phyloP scores from a whole-genome alignment of 2,888 invertebrate genomes.

The Coelinius sp. region DNA sequence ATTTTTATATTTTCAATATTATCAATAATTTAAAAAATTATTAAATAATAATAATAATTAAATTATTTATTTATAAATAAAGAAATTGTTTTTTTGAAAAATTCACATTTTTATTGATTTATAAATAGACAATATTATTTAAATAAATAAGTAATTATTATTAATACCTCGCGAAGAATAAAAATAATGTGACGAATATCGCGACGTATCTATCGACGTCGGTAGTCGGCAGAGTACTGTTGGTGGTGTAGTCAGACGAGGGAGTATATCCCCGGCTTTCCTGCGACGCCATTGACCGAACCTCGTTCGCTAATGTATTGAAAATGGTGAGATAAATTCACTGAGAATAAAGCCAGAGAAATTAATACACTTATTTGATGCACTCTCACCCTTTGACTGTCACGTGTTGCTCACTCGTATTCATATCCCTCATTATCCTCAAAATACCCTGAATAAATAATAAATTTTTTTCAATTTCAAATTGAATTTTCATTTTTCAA shows the following conservation, averaged over 20 bases:
- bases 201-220: slow-evolving; percentile 53
- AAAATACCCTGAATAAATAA: no score
- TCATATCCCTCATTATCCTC: no score
- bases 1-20: no score
- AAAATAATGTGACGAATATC: neutral
- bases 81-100: no score
- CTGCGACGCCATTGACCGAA: slow-evolving; percentile 64
- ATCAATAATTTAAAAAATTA: no score
- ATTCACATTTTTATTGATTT: no score
- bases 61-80: no score
- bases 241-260: slow-evolving; percentile 49
- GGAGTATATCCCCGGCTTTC: slow-evolving; percentile 58
- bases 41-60: no score
- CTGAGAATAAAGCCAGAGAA: neutral
- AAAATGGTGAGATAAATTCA: neutral
- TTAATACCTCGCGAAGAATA: neutral
- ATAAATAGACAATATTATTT: no score
- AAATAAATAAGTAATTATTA: no score
- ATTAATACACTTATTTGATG: slow-evolving; percentile 1
- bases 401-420: neutral
- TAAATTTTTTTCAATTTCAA: no score
- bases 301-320: slow-evolving; percentile 54
- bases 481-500: no score
- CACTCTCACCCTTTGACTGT: neutral
- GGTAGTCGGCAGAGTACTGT: slow-evolving; percentile 66